Evolutionary conservation across 2,888 invertebrate genomes (phyloP).

Genomic region (Trissolcus japonicus): DNA sequence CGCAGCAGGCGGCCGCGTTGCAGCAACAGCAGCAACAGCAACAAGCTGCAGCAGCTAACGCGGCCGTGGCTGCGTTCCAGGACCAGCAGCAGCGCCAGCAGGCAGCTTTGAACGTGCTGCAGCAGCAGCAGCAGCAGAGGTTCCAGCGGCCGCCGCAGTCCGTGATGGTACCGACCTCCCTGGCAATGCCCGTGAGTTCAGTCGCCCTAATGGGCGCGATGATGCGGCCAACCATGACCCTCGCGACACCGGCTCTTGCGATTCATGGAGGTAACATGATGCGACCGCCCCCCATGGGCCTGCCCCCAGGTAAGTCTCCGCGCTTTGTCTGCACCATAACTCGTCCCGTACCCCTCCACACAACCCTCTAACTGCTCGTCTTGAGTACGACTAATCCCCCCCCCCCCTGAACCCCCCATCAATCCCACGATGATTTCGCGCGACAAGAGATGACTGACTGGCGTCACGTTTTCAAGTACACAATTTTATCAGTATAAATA

Average conservation of each 20-base stretch:
- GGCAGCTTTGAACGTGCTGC: conserved; percentile 74
- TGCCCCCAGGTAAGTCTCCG: conserved; percentile 81
- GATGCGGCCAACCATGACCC: conserved; percentile 78
- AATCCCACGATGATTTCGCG: conserved; percentile 32
- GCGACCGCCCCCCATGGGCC: conserved; percentile 81
- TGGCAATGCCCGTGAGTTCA: conserved; percentile 76
- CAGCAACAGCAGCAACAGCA: conserved; percentile 70
- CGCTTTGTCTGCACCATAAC: conserved; percentile 30
- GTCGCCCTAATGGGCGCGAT: conserved; percentile 78
- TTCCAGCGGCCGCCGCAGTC: conserved; percentile 77
- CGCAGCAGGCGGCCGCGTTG: conserved; percentile 62
- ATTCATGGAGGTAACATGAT: conserved; percentile 80
- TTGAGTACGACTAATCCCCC: conserved; percentile 27
- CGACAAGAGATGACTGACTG: background rate
- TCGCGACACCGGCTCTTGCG: conserved; percentile 77
- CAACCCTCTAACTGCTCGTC: conserved; percentile 6
- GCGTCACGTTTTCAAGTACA: conserved; percentile 4
- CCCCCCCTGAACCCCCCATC: conserved; percentile 27
- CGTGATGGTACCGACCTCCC: conserved; percentile 76
- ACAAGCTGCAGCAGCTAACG: conserved; percentile 70
- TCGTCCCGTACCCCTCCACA: conserved; percentile 31
- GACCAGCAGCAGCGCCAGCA: conserved; percentile 76
- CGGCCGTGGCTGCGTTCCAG: conserved; percentile 72
- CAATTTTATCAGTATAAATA: background rate
- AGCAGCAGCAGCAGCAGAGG: conserved; percentile 76